Evolutionary conservation across 2,888 invertebrate genomes (phyloP), one percentile per base, ranked within the genome.

Genomic region (Pollenia amentaria): DNA sequence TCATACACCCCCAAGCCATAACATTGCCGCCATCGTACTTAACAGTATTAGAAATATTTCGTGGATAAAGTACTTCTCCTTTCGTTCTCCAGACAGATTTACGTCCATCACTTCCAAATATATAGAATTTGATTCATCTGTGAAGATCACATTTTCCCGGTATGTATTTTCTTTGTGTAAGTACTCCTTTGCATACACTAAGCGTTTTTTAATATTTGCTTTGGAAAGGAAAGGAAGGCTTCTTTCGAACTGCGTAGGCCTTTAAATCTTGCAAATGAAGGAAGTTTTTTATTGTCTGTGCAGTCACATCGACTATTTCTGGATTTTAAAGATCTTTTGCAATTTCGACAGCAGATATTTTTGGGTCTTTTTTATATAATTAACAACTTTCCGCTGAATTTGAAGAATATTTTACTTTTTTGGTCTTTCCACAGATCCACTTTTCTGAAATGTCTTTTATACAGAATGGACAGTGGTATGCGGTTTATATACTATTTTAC

Each of bases 171-270:
- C n/a, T n/a, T n/a, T n/a, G n/a, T n/a, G n/a, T n/a, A n/a, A n/a
- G n/a, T n/a, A n/a, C 38, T 40, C 55, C 11, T 55, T 42, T 18
- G 53, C 53, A 9, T 62, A 65, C 53, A 42, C 9, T 44, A 18
- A 55, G 6, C 69, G 65, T 60, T 69, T 69, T 67, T 69, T 69
- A 40, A 60, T 55, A 60, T 69, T 69, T 46, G 42, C n/a, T 62
- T 62, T 40, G n/a, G 62, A 62, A 10, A 62, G n/a, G 1, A 40
- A n/a, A n/a, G n/a, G n/a, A 40, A 40, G 40, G n/a, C n/a, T 40
- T 40, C 14, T 40, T 40, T 11, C 62, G 62, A 62, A 40, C n/a
- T n/a, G n/a, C 14, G 16, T 62, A 62, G 8, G 60, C n/a, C 40
- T 62, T 40, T 40, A 62, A 62, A 62, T 62, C 40, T 40, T 62